Evolutionary conservation across 2,888 invertebrate genomes (phyloP).

Genomic region (Drosophila diplacantha): DNA sequence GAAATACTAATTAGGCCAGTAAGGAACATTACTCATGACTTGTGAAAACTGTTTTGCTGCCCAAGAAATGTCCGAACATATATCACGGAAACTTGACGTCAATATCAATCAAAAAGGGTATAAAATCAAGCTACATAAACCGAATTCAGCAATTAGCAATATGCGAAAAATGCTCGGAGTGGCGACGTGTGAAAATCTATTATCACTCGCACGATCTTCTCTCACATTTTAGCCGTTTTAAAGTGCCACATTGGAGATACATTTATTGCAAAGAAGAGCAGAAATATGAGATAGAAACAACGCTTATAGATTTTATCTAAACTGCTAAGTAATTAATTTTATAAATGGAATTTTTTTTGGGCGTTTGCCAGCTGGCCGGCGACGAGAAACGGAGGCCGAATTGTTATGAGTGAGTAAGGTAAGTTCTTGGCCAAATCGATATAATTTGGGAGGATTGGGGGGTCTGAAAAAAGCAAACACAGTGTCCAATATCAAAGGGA

Average conservation of each 20-base stretch:
- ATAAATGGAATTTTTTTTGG: constrained; percentile 41
- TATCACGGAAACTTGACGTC: constrained; percentile 34
- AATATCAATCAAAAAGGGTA: constrained; percentile 24
- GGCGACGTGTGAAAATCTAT: constrained; percentile 56
- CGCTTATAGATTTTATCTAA: constrained; percentile 5
- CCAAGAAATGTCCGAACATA: constrained; percentile 29
- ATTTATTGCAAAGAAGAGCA: constrained; percentile 5
- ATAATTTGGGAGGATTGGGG: constrained; percentile 14
- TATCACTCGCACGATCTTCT: constrained; percentile 30
- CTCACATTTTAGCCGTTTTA: constrained; percentile 7
- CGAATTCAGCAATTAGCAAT: constrained; percentile 47
- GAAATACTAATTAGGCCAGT: constrained; percentile 18
- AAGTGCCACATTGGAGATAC: constrained; percentile 33
- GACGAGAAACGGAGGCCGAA: constrained; percentile 23
- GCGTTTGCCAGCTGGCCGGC: constrained; percentile 50
- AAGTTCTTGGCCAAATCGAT: constrained; percentile 45
- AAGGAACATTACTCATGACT: constrained; percentile 24
- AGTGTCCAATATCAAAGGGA: constrained; percentile 15
- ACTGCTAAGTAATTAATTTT: constrained; percentile 46
- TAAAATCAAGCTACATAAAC: constrained; percentile 23
- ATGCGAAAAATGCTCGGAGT: constrained; percentile 40
- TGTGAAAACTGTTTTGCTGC: constrained; percentile 28
- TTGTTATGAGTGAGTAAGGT: constrained; percentile 57
- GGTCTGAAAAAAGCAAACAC: not conserved
- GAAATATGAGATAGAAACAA: not conserved